Evolutionary conservation across 2,113 vertebrate genomes (phyloP).

Genomic region (Pardalotus punctatus): DNA sequence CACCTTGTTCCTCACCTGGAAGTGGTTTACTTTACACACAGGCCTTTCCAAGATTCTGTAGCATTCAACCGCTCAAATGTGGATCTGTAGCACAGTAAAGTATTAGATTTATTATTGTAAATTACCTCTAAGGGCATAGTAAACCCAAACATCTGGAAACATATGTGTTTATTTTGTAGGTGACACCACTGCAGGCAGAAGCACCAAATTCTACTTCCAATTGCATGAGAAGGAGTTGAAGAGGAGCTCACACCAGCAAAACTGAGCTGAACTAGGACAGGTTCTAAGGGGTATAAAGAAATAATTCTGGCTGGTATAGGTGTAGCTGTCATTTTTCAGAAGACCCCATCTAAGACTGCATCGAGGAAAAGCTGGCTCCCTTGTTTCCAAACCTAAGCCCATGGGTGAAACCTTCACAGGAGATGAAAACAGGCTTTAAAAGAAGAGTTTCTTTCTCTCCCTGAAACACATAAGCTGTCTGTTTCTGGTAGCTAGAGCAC

Average conservation of each 20-base stretch:
- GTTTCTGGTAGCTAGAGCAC: background rate
- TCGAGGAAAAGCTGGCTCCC: background rate
- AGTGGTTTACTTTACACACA: background rate
- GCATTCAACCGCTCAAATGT: background rate
- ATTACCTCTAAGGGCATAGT: background rate
- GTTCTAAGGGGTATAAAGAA: background rate
- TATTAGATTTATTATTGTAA: background rate
- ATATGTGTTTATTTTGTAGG: background rate
- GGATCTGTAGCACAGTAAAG: background rate
- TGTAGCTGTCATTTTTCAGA: background rate
- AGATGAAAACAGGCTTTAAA: background rate
- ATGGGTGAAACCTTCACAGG: background rate
- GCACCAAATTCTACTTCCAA: background rate
- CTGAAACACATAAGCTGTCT: background rate
- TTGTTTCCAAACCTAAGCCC: background rate
- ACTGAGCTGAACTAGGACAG: background rate
- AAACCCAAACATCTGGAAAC: background rate
- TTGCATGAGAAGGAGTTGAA: background rate
- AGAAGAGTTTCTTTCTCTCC: background rate
- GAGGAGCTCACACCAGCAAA: background rate
- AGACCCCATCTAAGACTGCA: background rate
- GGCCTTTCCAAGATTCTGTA: background rate
- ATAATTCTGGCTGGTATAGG: background rate
- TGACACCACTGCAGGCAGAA: background rate
- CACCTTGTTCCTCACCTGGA: background rate